Evolutionary conservation across 1,140 invertebrate genomes (phyloP), one percentile per base, ranked within the genome.

Genomic region (Neelides sp.): DNA sequence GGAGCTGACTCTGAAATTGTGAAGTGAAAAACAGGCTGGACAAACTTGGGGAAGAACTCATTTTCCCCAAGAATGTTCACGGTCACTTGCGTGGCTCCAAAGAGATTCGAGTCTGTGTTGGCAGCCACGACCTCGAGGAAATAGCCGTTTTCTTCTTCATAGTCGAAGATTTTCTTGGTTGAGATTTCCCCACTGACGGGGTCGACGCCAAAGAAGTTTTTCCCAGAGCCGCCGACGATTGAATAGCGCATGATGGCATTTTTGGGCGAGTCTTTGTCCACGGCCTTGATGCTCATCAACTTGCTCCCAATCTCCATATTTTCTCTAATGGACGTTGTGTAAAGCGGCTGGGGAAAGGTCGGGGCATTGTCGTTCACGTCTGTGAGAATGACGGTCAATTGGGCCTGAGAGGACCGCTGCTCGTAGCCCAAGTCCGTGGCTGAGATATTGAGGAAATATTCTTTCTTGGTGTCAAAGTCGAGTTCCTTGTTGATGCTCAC

Each of bases 301-400:
- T 79, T 77, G 35, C 77, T 82, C 27, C 80, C 78, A 0, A 78
- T 65, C 2, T 80, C 77, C 27, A 79, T 77, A 65, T 94, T 94
- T 73, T 97, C 92, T 0, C 77, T 73, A 20, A 96, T 69, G 61
- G 77, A 82, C 1, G 82, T 86, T 52, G 82, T 74, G 64, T 89
- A 93, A 26, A 74, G 61, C 62, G 83, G 77, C 13, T 54, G 41
- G 67, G 86, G 82, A 62, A 93, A 94, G 8, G 66, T 68, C 0
- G 88, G 88, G 2, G 84, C 75, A 68, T 92, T 91, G 63, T 94
- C 89, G 63, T 94, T 91, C 23, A 92, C 85, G 63, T 93, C 88
- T 0, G 83, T 89, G 1, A 95, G 73, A 42, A 83, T 83, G 4
- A 95, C 78, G 0, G 81, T 87, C 0, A 94, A 69, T 50, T 80